phyloP scores from a whole-genome alignment of 2,113 vertebrate species.

The Vidua macroura region DNA sequence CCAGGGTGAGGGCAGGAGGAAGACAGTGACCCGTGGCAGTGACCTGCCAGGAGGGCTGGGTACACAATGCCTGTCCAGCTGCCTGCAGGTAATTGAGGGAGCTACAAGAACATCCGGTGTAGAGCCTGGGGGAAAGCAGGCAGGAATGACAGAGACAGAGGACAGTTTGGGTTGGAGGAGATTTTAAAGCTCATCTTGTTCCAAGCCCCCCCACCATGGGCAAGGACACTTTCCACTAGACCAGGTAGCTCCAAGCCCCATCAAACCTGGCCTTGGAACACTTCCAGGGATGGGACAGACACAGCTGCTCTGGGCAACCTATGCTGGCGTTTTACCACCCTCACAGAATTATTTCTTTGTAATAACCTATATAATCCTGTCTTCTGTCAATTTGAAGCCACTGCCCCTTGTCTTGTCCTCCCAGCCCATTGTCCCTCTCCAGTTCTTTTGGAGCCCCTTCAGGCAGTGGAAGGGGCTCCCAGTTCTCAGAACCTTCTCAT shows the following conservation, averaged over 20 bases:
- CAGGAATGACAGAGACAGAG: neutral
- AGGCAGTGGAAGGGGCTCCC: neutral
- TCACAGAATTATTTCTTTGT: neutral
- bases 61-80: neutral
- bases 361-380: neutral
- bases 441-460: neutral
- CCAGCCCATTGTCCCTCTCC: neutral
- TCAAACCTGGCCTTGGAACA: neutral
- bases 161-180: neutral
- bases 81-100: accelerated
- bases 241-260: neutral
- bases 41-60: neutral
- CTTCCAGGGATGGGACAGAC: neutral
- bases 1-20: neutral
- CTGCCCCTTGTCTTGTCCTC: neutral
- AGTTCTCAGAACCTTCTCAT: neutral
- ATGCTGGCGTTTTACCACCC: neutral
- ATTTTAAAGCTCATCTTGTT: neutral
- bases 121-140: neutral
- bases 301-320: neutral
- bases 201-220: neutral
- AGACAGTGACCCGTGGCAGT: accelerated
- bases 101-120: neutral
- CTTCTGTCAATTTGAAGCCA: neutral
- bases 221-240: neutral